Conservation (phyloP, 2,888 invertebrate species). For the Cheilosia vulpina region DNA sequence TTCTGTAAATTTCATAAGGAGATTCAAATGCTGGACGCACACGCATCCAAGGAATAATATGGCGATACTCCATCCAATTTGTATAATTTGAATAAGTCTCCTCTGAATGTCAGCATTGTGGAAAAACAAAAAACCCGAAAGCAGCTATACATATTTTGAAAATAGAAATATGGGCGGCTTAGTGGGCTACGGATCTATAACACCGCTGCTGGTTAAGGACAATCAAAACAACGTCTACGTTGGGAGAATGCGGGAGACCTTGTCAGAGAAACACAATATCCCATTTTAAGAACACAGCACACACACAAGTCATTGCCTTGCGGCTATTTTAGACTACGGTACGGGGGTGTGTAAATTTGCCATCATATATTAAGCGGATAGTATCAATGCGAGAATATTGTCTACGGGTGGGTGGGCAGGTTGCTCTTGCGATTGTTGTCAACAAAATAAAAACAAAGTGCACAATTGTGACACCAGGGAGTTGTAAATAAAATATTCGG, state of each 20-base stretch:
- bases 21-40: conserved; percentile 15
- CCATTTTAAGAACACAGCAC: conserved; percentile 58
- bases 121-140: conserved; percentile 20
- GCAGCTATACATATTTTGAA: conserved; percentile 16
- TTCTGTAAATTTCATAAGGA: conserved; percentile 27
- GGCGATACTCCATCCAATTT: conserved; percentile 15
- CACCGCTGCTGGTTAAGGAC: conserved; percentile 30
- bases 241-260: conserved; percentile 11
- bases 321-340: conserved; percentile 58
- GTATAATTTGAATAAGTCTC: neutral
- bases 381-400: conserved; percentile 38
- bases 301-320: conserved; percentile 58
- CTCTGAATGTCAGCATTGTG: neutral
- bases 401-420: conserved; percentile 23
- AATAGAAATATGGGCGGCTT: conserved; percentile 45
- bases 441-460: conserved; percentile 10
- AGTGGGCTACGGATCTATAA: conserved; percentile 8
- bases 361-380: conserved; percentile 34
- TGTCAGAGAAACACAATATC: conserved; percentile 63
- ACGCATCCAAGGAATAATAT: conserved; percentile 34
- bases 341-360: conserved; percentile 45
- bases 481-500: conserved; percentile 60
- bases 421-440: conserved; percentile 49
- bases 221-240: conserved; percentile 4
- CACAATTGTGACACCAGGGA: conserved; percentile 54